These are phyloP conservation scores for Zophobas morio DNA, from an alignment of 1,140 invertebrate genomes.

Conservation along the genomic window DNA sequence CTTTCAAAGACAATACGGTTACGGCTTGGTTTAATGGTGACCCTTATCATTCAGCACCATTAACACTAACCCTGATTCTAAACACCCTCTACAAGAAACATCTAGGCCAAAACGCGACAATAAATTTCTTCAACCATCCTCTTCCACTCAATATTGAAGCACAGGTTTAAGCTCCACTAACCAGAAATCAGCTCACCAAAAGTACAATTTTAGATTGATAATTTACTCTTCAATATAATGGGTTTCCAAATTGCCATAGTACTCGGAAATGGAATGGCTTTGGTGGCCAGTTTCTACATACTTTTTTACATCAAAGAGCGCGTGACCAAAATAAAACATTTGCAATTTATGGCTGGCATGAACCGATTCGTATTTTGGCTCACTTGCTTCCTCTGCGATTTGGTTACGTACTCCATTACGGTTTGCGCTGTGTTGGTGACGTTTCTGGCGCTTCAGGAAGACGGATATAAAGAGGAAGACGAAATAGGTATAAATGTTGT, in stretches of 20 bases:
- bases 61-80: constrained; percentile 52
- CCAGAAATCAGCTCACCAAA: not conserved
- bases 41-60: constrained; percentile 50
- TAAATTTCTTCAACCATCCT: constrained; percentile 78
- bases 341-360: constrained; percentile 77
- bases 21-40: constrained; percentile 54
- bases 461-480: constrained; percentile 67
- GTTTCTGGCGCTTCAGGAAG: constrained; percentile 72
- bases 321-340: constrained; percentile 72
- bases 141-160: constrained; percentile 69
- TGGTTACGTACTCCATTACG: constrained; percentile 74
- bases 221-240: constrained; percentile 60
- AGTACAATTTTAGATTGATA: not conserved
- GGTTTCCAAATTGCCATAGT: constrained; percentile 75
- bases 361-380: constrained; percentile 79
- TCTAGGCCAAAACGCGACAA: constrained; percentile 63
- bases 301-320: constrained; percentile 77
- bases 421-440: constrained; percentile 69
- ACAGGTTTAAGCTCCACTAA: constrained; percentile 52
- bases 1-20: constrained; percentile 44
- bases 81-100: constrained; percentile 64
- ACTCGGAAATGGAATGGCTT: constrained; percentile 75
- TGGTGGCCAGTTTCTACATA: constrained; percentile 81
- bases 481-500: constrained; percentile 67
- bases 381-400: constrained; percentile 81